Base-by-base conservation (phyloP, 2,888 invertebrate species). In the Antheraea assamensis region DNA sequence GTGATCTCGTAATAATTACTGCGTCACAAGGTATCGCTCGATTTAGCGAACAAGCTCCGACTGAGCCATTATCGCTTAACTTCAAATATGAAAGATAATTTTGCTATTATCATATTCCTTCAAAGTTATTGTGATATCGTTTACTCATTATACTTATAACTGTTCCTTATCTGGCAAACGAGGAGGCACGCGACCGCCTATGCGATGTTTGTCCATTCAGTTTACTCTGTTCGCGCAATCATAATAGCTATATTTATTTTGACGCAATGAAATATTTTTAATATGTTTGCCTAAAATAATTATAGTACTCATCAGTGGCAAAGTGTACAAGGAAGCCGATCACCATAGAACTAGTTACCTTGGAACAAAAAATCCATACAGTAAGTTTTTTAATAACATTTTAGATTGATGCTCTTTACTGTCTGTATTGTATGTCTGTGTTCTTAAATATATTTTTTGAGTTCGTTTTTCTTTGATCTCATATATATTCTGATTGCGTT, bases 171-270 rank as follows among this genome's bases (percentile, higher is more conserved):
- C 68, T 68, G 35, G 21, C 68, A 31, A 68, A 35, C 35, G 68
- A 35, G 3, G 68, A 68, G 31, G 7, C 66, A 68, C 35, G 68
- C 68, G n/a, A 27, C n/a, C 15, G 13, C 13, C 13, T 13, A 61
- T 3, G 17, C 66, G 79, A 73, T 68, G n/a, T 35, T 68, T 35
- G 35, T n/a, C 35, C 35, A 68, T 35, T 68, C 35, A 35, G n/a
- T n/a, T 35, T 30, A 64, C 30, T 64, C 27, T 27, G 61, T 61
- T 31, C 68, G 68, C 35, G 35, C 68, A 68, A 35, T 21, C 31
- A 68, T 10, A 68, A 68, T n/a, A n/a, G 15, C n/a, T 35, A 3
- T 68, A 35, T 68, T 68, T 68, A 27, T 64, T 64, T 64, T 64
- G 61, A 64, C 61, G 61, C 30, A 64, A 64, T 30, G 17, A 64